phyloP scores from a whole-genome alignment of 2,113 vertebrate species.

The Mormyrus iriodes region DNA sequence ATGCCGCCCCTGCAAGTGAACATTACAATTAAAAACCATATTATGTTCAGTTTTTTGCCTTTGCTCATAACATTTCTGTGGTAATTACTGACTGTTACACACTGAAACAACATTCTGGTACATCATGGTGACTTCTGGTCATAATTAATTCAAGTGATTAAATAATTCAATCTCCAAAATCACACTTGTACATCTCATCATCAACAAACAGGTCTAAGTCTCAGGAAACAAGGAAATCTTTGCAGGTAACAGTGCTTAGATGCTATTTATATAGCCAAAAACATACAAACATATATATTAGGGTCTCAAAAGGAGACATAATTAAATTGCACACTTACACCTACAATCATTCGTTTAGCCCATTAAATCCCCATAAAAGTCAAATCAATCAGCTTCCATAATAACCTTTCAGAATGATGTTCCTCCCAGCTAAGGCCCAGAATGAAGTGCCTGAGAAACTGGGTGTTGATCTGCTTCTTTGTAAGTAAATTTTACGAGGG shows the following conservation, averaged over 20 bases:
- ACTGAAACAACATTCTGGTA: neutral
- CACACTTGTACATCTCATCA: neutral
- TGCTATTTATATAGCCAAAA: neutral
- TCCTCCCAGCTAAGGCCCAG: neutral
- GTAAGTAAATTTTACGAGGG: neutral
- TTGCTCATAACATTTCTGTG: neutral
- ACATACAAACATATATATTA: neutral
- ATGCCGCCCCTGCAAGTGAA: neutral
- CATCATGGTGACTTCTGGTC: neutral
- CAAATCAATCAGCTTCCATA: conserved; percentile 11
- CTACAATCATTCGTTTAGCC: neutral
- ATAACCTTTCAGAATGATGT: neutral
- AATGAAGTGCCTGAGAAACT: neutral
- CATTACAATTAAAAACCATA: neutral
- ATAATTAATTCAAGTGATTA: neutral
- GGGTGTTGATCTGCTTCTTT: neutral
- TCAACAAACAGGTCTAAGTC: neutral
- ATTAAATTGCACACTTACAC: neutral
- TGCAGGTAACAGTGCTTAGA: neutral
- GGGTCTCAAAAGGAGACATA: neutral
- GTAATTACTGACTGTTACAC: neutral
- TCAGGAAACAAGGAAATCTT: neutral
- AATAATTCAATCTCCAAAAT: neutral
- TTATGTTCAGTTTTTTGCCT: neutral
- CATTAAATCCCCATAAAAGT: neutral